Evolutionary conservation across 2,113 vertebrate species (phyloP), one percentile per base, ranked within the genome.

Genomic region (Clarias gariepinus): DNA sequence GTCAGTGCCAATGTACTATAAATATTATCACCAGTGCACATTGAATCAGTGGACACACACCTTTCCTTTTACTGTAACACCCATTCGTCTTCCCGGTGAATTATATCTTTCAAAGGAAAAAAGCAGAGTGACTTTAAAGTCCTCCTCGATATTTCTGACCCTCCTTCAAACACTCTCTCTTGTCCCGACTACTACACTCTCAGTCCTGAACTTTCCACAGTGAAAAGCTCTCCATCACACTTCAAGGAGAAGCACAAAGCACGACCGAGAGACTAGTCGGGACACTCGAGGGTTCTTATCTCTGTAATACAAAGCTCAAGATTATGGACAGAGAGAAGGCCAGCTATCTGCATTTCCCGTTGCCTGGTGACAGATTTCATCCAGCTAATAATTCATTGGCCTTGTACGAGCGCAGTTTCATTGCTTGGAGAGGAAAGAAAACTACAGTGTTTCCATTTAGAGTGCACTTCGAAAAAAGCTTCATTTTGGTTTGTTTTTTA

Each of bases 181-280:
- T 55, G 86, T 68, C 87, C 52, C n/a, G 57, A 88, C 91, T 91
- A 89, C 87, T 73, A 87, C 64, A 73, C 80, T 73, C 88, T 81
- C 63, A 90, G 88, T 85, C 89, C 91, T 89, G 87, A 88, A 90
- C 63, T 88, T 92, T 87, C 89, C 81, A 87, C 89, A 86, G 88
- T 86, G 90, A 91, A 92, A 93, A 91, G 93, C 91, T 92, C 92
- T 93, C 91, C 90, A 94, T 94, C 93, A 92, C 87, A 89, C 89
- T 91, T 93, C 93, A 93, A 94, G 92, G 92, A 93, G 90, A 93
- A 87, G 82, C 88, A 77, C 81, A 87, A 87, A 77, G 66, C 81
- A 83, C 52, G 69, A 33, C 66, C 1, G 8, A 57, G 52, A n/a
- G 53, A 88, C 15, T 41, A 82, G 80, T 57, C 21, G 41, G 60